Percentiles rank a stretch among this genome's conserved stretches.
These are phyloP conservation scores for Leptopterna dolabrata DNA, from an alignment of 2,888 invertebrate genomes.

Conservation along the genomic window DNA sequence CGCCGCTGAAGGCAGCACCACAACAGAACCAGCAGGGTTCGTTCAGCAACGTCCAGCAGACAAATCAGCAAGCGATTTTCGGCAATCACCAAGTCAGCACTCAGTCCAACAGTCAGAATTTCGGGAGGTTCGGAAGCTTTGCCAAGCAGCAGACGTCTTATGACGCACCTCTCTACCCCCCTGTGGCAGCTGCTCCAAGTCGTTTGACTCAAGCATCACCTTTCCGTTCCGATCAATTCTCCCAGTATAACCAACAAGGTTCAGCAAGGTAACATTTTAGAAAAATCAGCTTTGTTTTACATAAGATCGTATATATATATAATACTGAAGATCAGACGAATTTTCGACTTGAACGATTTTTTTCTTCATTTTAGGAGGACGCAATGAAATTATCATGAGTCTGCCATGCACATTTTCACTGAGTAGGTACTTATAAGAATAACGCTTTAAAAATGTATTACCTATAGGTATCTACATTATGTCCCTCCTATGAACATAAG, in stretches of 20 bases:
- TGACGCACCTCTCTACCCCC: constrained; percentile 33
- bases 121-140: constrained; percentile 28
- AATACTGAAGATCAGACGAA: not conserved
- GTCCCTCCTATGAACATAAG: too few species aligned
- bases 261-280: not conserved
- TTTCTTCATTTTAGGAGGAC: not conserved
- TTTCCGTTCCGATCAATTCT: not conserved
- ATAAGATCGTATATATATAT: too few species aligned
- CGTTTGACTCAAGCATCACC: not conserved
- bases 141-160: constrained; percentile 33
- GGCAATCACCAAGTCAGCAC: constrained; percentile 21
- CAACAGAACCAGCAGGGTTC: not conserved
- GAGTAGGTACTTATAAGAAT: too few species aligned
- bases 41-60: constrained; percentile 22
- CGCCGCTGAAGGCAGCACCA: constrained; percentile 38
- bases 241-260: not conserved
- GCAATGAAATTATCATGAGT: not conserved
- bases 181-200: not conserved
- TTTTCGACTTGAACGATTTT: not conserved
- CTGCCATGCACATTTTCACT: not conserved
- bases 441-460: too few species aligned
- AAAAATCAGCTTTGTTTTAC: not conserved
- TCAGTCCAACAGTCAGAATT: not conserved
- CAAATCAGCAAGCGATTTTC: constrained; percentile 25
- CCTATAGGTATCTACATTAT: too few species aligned